Evolutionary conservation across 1,140 invertebrate species (phyloP), one percentile per base, ranked within the genome.

Genomic region (Sogatella furcifera): DNA sequence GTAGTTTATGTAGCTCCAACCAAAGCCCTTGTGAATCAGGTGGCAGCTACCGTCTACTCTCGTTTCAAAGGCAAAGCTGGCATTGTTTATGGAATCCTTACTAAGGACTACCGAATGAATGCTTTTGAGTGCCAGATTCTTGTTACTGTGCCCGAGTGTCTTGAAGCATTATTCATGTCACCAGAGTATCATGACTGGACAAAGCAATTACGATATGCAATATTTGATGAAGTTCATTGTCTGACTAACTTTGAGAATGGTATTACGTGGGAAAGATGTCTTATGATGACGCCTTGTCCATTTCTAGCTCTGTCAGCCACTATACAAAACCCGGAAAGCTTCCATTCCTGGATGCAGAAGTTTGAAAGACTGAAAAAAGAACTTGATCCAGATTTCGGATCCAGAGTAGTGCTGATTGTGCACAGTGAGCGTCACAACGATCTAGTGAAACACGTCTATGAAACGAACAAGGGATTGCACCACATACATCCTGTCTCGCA

Each of bases 151-250:
- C 66, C 66, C 17, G 57, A 66, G 55, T 67, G 66, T 38, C 46
- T 67, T 14, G 66, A 65, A 24, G 31, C 66, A 2, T 31, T 67
- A 13, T 55, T 67, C 5, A 44, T 67, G n/a, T 66, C 64, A n/a
- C 62, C 65, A 9, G 52, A 57, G 8, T 55, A 52, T n/a, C 58
- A 63, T 44, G 38, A 42, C n/a, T 67, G 66, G 66, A 41, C 54
- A 10, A 58, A 61, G 31, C 49, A 49, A 21, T 9, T 67, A 13
- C 52, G 56, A 9, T 67, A 67, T 52, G 63, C 65, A 0, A 67
- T 67, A 22, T 66, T 66, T 59, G 66, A 67, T 63, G 66, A 67
- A 61, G 61, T 67, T 13, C 66, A 67, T 52, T 64, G 65, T 60
- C 55, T 67, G 52, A 61, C 59, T 22, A 63, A 59, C 10, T 49